Base-by-base conservation (phyloP, 1,140 invertebrate genomes). In the Zaprionus capensis region DNA sequence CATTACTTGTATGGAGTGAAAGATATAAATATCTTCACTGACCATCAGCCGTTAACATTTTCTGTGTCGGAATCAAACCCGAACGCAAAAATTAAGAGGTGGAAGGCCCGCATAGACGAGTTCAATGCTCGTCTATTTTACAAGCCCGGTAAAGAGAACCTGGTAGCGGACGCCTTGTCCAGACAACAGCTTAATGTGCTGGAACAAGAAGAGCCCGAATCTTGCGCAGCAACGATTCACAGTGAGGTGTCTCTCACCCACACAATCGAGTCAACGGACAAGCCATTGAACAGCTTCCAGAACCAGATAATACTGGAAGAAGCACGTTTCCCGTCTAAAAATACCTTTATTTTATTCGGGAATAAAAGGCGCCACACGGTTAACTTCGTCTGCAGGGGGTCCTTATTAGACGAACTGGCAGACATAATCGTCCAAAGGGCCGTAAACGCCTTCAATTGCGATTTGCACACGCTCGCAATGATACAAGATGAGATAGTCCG, bases 91-190 rank as follows among this genome's bases (percentile, higher is more conserved):
- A 38, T 73, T 6, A 66, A 51, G n/a, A 46, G 44, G 14, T 58
- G 71, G 63, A 67, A 71, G 71, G 59, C 62, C 11, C 53, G 53
- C 31, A 58, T 72, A 4, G 53, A 75, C 38, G 59, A 75, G 44
- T 64, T 44, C 34, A 56, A 59, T 34, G 49, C 58, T n/a, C 71
- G 83, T 2, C 69, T 92, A 15, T 20, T 72, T 15, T 78, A 93
- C 31, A 72, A 92, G 75, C 91, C 64, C n/a, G 91, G 86, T 9
- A 64, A 73, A n/a, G 56, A 70, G 20, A 92, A 93, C 61, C 56
- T 66, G 2, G 75, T 84, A 6, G 87, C 80, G 4, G 82, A 84
- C 49, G 65, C 80, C 11, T 62, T 84, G 14, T 87, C 81, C 5
- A 66, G 86, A 41, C 63, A 65, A 9, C 46, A 71, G 15, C 7